Conservation (phyloP, 2,888 invertebrate genomes). For the Petrolisthes cinctipes region DNA sequence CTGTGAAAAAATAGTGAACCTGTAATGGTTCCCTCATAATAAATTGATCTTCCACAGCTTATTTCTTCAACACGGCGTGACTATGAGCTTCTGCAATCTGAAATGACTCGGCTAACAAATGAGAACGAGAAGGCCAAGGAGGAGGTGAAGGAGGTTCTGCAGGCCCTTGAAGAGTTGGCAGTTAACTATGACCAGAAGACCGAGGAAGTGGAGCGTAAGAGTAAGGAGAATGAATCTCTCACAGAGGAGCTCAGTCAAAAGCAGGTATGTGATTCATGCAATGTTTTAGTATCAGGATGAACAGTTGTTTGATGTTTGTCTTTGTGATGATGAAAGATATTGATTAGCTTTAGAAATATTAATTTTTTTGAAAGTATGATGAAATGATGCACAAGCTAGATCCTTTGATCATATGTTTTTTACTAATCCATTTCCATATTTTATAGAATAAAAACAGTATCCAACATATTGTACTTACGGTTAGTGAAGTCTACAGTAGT, state of each 20-base stretch:
- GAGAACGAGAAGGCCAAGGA: constrained; percentile 98
- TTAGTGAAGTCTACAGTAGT: not conserved
- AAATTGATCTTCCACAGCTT: constrained; percentile 67
- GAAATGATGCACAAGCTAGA: too few relatives aligned
- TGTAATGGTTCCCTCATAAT: too few relatives aligned
- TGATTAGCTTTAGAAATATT: too few relatives aligned
- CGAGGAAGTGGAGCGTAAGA: constrained; percentile 95
- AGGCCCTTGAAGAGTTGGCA: constrained; percentile 97
- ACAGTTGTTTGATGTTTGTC: too few relatives aligned
- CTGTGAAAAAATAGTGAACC: too few relatives aligned
- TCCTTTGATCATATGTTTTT: too few relatives aligned
- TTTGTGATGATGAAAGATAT: too few relatives aligned
- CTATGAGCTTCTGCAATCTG: constrained; percentile 92
- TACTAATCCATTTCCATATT: too few relatives aligned
- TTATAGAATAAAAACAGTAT: too few relatives aligned
- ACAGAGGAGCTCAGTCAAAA: constrained; percentile 92
- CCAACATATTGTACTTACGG: not conserved
- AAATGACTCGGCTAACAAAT: constrained; percentile 95
- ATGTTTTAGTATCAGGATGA: too few relatives aligned
- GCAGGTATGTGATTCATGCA: constrained; percentile 72
- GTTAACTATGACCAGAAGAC: constrained; percentile 99
- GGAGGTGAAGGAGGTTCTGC: constrained; percentile 96
- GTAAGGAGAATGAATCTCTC: constrained; percentile 91
- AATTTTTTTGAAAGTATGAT: too few relatives aligned
- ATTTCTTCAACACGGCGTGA: constrained; percentile 81